These are phyloP conservation scores for Microcebus griseorufus DNA, from an alignment of 2,113 vertebrate genomes.

Conservation along the genomic window DNA sequence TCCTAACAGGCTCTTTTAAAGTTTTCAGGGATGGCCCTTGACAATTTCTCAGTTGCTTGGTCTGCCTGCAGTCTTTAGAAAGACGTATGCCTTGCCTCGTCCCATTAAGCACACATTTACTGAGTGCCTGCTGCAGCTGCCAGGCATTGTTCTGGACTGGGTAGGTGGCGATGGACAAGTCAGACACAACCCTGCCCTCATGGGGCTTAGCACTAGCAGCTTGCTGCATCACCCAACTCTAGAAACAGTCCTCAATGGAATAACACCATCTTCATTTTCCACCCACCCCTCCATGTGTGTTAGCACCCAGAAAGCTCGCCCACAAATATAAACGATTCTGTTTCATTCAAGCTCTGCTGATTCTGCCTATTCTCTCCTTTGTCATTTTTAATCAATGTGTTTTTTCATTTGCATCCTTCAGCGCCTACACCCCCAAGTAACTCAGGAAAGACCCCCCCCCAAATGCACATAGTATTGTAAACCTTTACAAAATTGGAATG, in stretches of 20 bases:
- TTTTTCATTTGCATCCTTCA: conserved; percentile 27
- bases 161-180: not conserved
- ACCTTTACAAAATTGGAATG: not conserved
- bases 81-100: not conserved
- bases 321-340: not conserved
- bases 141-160: not conserved
- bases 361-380: not conserved
- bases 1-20: not conserved
- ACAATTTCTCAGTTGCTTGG: not conserved
- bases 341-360: not conserved
- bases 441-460: not conserved
- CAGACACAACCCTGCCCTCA: too few species aligned
- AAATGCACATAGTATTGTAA: not conserved
- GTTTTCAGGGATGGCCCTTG: not conserved
- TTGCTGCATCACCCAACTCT: not conserved
- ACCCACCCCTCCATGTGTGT: not conserved
- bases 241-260: not conserved
- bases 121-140: not conserved
- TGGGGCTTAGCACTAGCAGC: not conserved
- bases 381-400: not conserved
- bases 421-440: conserved; percentile 1
- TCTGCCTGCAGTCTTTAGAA: not conserved
- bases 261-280: not conserved
- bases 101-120: not conserved
- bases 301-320: not conserved